Evolutionary conservation across 2,888 invertebrate species (phyloP), one percentile per base, ranked within the genome.

Genomic region (Mimachlamys varia): DNA sequence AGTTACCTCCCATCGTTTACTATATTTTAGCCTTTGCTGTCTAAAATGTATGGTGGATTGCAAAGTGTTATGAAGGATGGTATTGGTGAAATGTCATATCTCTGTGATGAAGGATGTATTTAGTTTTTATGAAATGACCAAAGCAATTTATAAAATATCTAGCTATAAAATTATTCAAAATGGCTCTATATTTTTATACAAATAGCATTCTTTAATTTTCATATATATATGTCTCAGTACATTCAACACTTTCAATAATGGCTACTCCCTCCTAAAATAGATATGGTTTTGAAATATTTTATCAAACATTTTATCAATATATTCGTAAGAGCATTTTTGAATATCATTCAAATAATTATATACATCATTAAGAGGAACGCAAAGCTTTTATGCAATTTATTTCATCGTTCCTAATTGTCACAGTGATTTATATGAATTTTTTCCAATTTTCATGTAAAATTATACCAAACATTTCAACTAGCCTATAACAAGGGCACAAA

Each of bases 111-210:
- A 76, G 76, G 76, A 76, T 76, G 76, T 76, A 76, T 76, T 76
- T 76, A 76, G 76, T 76, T 76, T 76, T 76, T 76, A 76, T 76
- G 76, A 76, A 76, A 76, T 76, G 76, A 76, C 76, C 76, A 76
- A 76, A 76, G 76, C 58, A 58, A 58, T 58, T 58, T 58, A 58
- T 76, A 76, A 76, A 76, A 76, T 76, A 76, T 76, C 33, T 76
- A 76, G 76, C 76, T 76, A 76, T 76, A 76, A 76, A 76, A 27
- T 2, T 76, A 76, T 76, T 76, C 76, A 27, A 76, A 76, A 76
- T 76, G 76, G 76, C 76, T 76, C 76, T 76, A 76, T 76, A 76
- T 76, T 76, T 76, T 76, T 76, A 76, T 76, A 76, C 76, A 76
- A 76, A 76, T 33, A 76, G 76, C 76, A 76, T 76, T 76, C 76